Evolutionary conservation across 1,140 invertebrate species (phyloP), one percentile per base, ranked within the genome.

Genomic region (Paralvinella palmiformis): DNA sequence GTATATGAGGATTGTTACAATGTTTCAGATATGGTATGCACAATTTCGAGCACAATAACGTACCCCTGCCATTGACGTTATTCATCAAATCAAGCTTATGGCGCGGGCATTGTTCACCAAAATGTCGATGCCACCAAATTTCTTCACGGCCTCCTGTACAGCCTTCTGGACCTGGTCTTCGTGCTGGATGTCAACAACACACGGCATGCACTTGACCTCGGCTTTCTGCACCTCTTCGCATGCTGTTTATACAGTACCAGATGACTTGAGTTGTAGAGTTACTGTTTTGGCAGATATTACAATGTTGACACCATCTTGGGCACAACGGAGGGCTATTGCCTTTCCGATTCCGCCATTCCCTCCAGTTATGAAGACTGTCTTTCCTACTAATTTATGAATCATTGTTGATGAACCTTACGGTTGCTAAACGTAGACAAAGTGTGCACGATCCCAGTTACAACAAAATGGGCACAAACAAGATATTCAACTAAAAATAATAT

Each of bases 281-380:
- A 89, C 90, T n/a, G 94, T 98, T 85, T 98, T 98, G 0, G 94
- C 94, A 61, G 93, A 94, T 69, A 98, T 87, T 7, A 96, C 88
- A 72, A 98, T 85, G 82, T 97, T 97, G 0, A 94, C 94, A 17
- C 79, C 79, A 88, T 99, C 96, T 77, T 73, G 76, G n/a, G 83
- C 84, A 50, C 80, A 75, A 65, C 76, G 79, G 59, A 98, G 74
- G 10, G 94, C 96, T 70, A 99, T 98, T 41, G 88, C 91, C 81
- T 97, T 96, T 4, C 96, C 96, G 75, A 99, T 99, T 50, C 96
- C 96, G 69, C 96, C 84, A 65, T 93, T 97, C 17, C 92, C 96
- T 31, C 96, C 96, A 24, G 95, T 96, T 63, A 99, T 94, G 72
- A 98, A 96, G 32, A 97, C 78, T 4, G 94, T 98, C 52, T 87